Conservation (phyloP, 2,113 vertebrate species). For the Embiotoca jacksoni region DNA sequence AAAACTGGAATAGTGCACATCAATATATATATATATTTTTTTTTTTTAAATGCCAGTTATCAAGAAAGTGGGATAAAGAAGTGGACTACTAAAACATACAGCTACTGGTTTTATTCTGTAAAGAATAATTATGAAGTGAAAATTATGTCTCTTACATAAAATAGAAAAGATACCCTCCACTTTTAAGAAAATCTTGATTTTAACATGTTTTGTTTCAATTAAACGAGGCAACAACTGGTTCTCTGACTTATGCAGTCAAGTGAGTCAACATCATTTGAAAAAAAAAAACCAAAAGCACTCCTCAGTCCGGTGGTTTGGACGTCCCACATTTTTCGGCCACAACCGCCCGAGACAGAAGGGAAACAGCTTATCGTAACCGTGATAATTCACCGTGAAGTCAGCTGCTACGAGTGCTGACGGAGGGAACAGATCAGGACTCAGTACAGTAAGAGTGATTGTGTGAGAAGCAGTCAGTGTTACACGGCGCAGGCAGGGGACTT, state of each 20-base stretch:
- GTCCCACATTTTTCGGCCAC: not conserved
- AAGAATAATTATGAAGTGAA: no score
- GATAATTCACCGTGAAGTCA: conserved; percentile 59
- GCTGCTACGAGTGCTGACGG: conserved; percentile 35
- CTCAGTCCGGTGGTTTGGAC: not conserved
- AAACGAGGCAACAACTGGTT: not conserved
- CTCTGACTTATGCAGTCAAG: not conserved
- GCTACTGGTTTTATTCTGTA: no score
- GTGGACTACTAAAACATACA: no score
- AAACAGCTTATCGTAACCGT: conserved; percentile 9
- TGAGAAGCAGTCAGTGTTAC: not conserved
- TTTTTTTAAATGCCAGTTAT: no score
- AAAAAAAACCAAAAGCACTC: not conserved
- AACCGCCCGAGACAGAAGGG: not conserved
- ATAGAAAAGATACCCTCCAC: no score
- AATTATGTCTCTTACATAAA: no score
- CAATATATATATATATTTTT: no score
- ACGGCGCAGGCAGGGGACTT: conserved; percentile 68
- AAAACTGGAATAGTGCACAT: not conserved
- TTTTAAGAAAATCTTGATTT: no score
- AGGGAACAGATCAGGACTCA: conserved; percentile 20
- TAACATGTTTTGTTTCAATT: not conserved
- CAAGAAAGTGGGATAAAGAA: no score
- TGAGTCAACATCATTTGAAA: not conserved
- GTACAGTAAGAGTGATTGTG: conserved; percentile 11